Evolutionary conservation across 2,797 vertebrate genomes (phyloP), one percentile per base, ranked within the genome.

Genomic region (Phoxinus dragarum): DNA sequence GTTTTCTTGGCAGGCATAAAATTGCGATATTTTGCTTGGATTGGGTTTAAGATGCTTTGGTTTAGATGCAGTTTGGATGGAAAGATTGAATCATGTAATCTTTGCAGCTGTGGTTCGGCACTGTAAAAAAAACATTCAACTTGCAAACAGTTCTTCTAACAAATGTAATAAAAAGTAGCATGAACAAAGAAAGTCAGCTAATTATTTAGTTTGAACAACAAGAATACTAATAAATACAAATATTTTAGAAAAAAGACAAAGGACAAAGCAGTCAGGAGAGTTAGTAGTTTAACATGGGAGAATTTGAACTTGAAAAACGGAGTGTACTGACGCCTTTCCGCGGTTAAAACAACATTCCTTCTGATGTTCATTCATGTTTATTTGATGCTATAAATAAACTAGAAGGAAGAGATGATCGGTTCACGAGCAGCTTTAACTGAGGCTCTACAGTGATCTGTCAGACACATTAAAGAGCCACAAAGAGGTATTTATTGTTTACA

Each of bases 1-100:
- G 90, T 92, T 91, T 93, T 89, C 78, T 81, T 89, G 79, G 85
- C n/a, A 47, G 71, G 31, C 31, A 23, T 38, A 38, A 61, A 71
- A 40, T 42, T 68, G 56, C 71, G 27, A 27, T 76, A 6, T 40
- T 84, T 42, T 11, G 23, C 61, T 40, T 76, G 74, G 27, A 56
- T 64, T 34, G 59, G 71, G 42, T 17, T 83, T 4, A 52, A 27
- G 14, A 38, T 0, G 10, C 17, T 82, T 73, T 56, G 69, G 54
- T 21, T 64, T 73, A 11, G 23, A 47, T 19, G 9, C 27, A 14
- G 49, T 34, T 54, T 42, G 56, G 69, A 42, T 44, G 27, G n/a
- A 73, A n/a, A 9, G 38, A 72, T 36, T n/a, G 40, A 73, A 64
- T 34, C 7, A n/a, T 66, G 42, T 49, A 64, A 82, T 75, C 8